These are phyloP conservation scores for Panthera uncia DNA, from an alignment of 2,113 vertebrate genomes.

Conservation along the genomic window DNA sequence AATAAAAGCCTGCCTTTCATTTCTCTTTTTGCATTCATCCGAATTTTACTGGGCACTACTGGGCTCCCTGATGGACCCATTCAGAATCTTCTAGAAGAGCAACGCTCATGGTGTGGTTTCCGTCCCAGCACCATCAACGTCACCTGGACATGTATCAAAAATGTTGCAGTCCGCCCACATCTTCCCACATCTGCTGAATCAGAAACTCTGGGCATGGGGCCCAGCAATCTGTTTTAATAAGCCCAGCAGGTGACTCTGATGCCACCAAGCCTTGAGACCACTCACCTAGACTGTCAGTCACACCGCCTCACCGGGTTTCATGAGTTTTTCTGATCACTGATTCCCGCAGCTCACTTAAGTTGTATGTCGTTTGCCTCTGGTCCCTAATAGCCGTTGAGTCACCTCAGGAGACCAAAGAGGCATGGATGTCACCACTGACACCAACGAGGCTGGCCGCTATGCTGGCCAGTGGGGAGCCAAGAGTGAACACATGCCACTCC, in stretches of 20 bases:
- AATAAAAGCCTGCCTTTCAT: background rate
- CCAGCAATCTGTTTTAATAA: background rate
- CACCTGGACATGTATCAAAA: background rate
- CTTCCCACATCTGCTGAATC: background rate
- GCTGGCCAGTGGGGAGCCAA: background rate
- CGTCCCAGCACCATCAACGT: background rate
- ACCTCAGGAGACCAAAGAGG: background rate
- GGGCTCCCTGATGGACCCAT: background rate
- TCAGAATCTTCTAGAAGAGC: background rate
- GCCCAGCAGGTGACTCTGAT: background rate
- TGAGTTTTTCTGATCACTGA: background rate
- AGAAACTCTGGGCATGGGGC: background rate
- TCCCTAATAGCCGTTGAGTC: conserved; percentile 2
- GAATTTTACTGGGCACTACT: background rate
- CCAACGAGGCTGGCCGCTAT: background rate
- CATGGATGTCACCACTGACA: background rate
- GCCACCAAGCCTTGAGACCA: background rate
- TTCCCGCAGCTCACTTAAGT: background rate
- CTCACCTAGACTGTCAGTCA: background rate
- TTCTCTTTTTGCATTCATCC: background rate
- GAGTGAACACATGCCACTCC: accelerated
- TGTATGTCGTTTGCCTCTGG: background rate
- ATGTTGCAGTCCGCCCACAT: background rate
- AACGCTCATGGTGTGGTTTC: background rate
- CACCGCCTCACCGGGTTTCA: background rate